Base-by-base conservation (phyloP, 2,113 vertebrate genomes). In the Nibea albiflora region DNA sequence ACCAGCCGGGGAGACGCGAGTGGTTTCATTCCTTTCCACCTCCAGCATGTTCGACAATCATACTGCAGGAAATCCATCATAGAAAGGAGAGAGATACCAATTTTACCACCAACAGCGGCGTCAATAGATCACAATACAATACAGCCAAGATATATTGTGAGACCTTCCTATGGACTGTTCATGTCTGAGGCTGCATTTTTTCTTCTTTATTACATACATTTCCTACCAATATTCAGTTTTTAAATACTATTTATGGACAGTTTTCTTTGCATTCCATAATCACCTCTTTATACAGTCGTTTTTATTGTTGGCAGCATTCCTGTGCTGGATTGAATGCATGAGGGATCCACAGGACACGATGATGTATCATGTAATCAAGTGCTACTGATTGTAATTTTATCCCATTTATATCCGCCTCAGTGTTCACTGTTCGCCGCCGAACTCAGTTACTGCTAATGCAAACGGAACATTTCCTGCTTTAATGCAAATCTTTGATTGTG, bases 11-110 rank as follows among this genome's bases (percentile, higher is more conserved):
- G 39, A 31, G 31, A 31, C 31, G 17, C 11, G 58, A 70, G 17
- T 26, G 20, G 31, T 60, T 56, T 57, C 17, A 63, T 26, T 28
- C 3, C 44, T 28, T 49, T 61, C n/a, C 39, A 22, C 50, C 22
- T 35, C 61, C 53, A 22, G 14, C n/a, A 35, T 61, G 24, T 68
- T 78, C 49, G 60, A 19, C 44, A 78, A 42, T 80, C 77, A 74
- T 67, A 73, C 49, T 24, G 61, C 15, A 11, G 12, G 28, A 72
- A 73, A 87, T 84, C 73, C 42, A 76, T 89, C 61, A 54, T 15
- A 49, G 20, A 61, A 26, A 14, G 52, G n/a, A 71, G 35, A 80
- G 28, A 63, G 67, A 80, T 53, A 65, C 62, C 72, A 84, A 78
- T 84, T 81, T 74, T 19, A 53, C 49, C 84, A 26, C 65, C 35